phyloP scores from a whole-genome alignment of 2,888 invertebrate species.

The Aspidiotus rigidus region DNA sequence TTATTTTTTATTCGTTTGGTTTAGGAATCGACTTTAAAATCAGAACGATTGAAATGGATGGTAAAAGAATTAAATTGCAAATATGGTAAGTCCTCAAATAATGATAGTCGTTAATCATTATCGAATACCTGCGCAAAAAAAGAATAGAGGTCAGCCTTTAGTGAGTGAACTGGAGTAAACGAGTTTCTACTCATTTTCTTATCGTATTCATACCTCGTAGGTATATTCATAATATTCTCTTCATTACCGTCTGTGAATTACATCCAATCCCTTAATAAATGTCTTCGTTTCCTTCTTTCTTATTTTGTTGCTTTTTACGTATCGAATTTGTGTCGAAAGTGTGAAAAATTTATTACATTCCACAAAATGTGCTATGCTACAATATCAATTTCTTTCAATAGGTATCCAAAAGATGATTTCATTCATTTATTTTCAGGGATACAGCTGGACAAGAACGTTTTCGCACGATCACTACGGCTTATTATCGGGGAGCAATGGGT shows the following conservation, averaged over 20 bases:
- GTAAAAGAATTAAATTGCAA: constrained; percentile 97
- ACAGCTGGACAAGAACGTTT: constrained; percentile 98
- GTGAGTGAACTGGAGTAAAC: too few relatives aligned
- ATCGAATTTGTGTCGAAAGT: too few relatives aligned
- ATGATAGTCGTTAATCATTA: not conserved
- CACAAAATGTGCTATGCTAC: not conserved
- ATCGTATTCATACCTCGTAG: too few relatives aligned
- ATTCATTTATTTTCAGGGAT: constrained; percentile 62
- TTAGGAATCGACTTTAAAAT: constrained; percentile 98
- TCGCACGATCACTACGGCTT: constrained; percentile 98
- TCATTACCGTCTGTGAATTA: too few relatives aligned
- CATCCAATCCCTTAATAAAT: too few relatives aligned
- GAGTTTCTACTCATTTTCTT: too few relatives aligned
- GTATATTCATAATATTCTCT: too few relatives aligned
- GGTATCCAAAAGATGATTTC: constrained; percentile 23
- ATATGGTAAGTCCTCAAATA: constrained; percentile 69
- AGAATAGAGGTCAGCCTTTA: constrained; percentile 36
- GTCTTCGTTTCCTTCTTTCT: too few relatives aligned
- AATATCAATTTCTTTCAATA: constrained; percentile 39
- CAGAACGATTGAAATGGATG: constrained; percentile 94
- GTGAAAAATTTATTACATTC: too few relatives aligned
- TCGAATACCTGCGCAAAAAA: not conserved
- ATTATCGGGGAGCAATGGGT: constrained; percentile 99
- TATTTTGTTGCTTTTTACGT: too few relatives aligned
- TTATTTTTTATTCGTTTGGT: constrained; percentile 41